These are phyloP conservation scores for Falco cherrug DNA, from an alignment of 2,797 vertebrate species.

Conservation along the genomic window DNA sequence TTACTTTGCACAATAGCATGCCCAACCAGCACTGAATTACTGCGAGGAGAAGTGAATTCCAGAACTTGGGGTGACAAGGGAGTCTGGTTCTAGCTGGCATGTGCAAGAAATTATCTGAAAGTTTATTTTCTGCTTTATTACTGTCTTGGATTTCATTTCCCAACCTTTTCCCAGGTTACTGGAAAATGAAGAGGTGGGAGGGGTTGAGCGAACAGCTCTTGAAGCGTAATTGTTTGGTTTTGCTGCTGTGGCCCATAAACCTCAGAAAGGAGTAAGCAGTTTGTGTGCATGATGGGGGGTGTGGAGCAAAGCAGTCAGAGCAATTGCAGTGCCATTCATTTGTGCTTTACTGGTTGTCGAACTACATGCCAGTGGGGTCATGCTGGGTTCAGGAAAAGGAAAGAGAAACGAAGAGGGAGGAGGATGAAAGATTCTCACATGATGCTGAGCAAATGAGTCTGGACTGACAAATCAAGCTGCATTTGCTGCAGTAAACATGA, in stretches of 20 bases:
- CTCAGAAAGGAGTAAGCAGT: not conserved
- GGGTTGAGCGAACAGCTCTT: not conserved
- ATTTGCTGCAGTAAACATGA: not conserved
- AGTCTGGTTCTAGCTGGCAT: not conserved
- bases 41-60: not conserved
- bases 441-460: not conserved
- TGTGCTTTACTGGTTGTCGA: not conserved
- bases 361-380: fast-evolving
- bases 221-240: not conserved
- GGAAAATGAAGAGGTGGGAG: not conserved
- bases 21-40: not conserved
- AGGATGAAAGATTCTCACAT: not conserved
- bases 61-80: not conserved
- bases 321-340: fast-evolving
- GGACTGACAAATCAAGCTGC: not conserved
- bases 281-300: not conserved
- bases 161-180: not conserved
- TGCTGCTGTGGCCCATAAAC: conserved; percentile 5
- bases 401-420: not conserved
- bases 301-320: not conserved
- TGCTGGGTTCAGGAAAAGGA: not conserved
- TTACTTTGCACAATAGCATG: not conserved
- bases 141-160: not conserved
- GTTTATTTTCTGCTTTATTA: conserved; percentile 23
- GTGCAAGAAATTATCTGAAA: not conserved